Conservation (phyloP, 2,888 invertebrate species). For the Scaptodrosophila latifasciaeformis region DNA sequence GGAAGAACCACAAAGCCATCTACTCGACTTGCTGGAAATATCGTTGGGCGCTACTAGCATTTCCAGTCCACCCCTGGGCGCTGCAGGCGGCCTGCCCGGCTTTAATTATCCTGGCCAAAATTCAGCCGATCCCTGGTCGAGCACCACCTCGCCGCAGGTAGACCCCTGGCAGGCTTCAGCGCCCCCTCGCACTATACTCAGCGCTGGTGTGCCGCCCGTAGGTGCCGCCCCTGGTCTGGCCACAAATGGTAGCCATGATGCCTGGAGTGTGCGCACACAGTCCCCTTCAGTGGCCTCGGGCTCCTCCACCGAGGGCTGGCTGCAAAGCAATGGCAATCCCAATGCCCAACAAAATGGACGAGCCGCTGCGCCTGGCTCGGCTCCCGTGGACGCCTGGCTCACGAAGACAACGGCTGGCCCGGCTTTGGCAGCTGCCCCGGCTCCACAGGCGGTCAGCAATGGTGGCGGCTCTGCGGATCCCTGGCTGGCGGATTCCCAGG, state of each 20-base stretch:
- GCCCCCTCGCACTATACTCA: slow-evolving; percentile 57
- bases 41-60: slow-evolving; percentile 81
- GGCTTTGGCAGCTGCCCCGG: slow-evolving; percentile 36
- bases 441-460: slow-evolving; percentile 32
- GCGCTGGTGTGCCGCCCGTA: slow-evolving; percentile 57
- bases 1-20: slow-evolving; percentile 79
- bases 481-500: slow-evolving; percentile 62
- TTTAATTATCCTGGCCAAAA: too few species aligned
- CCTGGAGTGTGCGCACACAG: slow-evolving; percentile 72
- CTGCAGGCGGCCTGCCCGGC: slow-evolving; percentile 68
- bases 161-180: slow-evolving; percentile 73
- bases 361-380: slow-evolving; percentile 22
- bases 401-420: slow-evolving; percentile 52
- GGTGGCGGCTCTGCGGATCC: slow-evolving; percentile 60
- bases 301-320: slow-evolving; percentile 75
- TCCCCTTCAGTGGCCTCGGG: slow-evolving; percentile 74
- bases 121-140: slow-evolving; percentile 75
- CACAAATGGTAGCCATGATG: slow-evolving; percentile 46
- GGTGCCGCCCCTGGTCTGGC: slow-evolving; percentile 30
- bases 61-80: slow-evolving; percentile 75
- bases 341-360: slow-evolving; percentile 51
- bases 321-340: slow-evolving; percentile 69
- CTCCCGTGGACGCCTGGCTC: slow-evolving; percentile 68
- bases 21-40: slow-evolving; percentile 89
- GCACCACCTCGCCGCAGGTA: slow-evolving; percentile 71